Conservation (phyloP, 2,797 vertebrate genomes). For the Centroberyx gerrardi region DNA sequence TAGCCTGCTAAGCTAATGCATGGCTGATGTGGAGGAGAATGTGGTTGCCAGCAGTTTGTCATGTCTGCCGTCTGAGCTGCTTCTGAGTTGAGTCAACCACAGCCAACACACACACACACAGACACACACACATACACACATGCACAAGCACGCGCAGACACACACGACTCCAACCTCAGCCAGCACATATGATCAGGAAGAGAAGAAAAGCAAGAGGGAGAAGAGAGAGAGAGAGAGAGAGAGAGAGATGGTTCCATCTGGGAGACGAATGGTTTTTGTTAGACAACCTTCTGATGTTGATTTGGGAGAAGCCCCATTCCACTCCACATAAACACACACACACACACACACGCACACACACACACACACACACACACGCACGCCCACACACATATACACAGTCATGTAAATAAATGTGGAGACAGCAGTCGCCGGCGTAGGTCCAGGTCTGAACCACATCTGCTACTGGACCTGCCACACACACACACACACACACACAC, state of each 20-base stretch:
- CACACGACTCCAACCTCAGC: slow-evolving; percentile 63
- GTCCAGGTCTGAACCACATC: slow-evolving; percentile 83
- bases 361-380: slow-evolving; percentile 23
- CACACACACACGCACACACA: slow-evolving; percentile 38
- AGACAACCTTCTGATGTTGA: slow-evolving; percentile 86
- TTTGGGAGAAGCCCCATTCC: slow-evolving; percentile 84
- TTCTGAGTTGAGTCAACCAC: slow-evolving; percentile 83
- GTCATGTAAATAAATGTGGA: slow-evolving; percentile 81
- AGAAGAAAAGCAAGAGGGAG: slow-evolving; percentile 55
- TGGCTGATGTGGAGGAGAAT: slow-evolving; percentile 84
- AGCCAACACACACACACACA: slow-evolving; percentile 72
- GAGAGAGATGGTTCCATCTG: slow-evolving; percentile 82
- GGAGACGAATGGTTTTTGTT: slow-evolving; percentile 87
- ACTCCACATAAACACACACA: slow-evolving; percentile 38
- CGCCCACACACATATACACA: slow-evolving; percentile 60
- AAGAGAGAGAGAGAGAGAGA: slow-evolving; percentile 54
- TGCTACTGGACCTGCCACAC: slow-evolving; percentile 80
- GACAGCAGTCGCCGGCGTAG: slow-evolving; percentile 76
- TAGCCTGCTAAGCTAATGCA: slow-evolving; percentile 82
- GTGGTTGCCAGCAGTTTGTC: slow-evolving; percentile 88
- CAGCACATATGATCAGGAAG: slow-evolving; percentile 81
- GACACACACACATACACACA: slow-evolving; percentile 17
- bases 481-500: slow-evolving; percentile 56
- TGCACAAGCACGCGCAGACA: slow-evolving; percentile 12
- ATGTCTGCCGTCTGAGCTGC: slow-evolving; percentile 85